phyloP scores from a whole-genome alignment of 2,113 vertebrate species.

The Xenopus laevis region DNA sequence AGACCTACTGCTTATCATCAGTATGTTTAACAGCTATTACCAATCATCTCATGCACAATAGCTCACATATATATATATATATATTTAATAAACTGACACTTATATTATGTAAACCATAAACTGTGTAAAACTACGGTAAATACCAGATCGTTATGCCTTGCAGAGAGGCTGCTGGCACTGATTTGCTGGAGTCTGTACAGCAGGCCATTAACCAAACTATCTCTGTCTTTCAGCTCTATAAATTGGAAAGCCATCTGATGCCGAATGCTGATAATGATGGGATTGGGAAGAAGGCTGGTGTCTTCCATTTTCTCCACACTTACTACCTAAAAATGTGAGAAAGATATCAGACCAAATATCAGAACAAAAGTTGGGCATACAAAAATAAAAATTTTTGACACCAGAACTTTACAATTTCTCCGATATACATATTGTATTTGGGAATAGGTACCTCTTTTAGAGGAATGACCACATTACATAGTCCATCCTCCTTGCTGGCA shows the following conservation, averaged over 20 bases:
- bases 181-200: slow-evolving; percentile 68
- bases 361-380: no score
- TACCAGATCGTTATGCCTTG: slow-evolving; percentile 59
- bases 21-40: no score
- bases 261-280: slow-evolving; percentile 85
- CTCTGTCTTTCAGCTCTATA: slow-evolving; percentile 81
- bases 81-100: no score
- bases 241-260: slow-evolving; percentile 92
- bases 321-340: slow-evolving; percentile 68
- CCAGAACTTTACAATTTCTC: no score
- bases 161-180: slow-evolving; percentile 52
- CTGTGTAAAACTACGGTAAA: no score
- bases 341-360: no score
- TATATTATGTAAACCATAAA: no score
- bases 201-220: slow-evolving; percentile 76
- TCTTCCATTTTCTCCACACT: slow-evolving; percentile 92
- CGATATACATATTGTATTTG: no score
- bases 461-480: slow-evolving; percentile 81
- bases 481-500: slow-evolving; percentile 82
- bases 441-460: slow-evolving; percentile 77
- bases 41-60: no score
- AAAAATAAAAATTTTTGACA: no score
- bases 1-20: no score
- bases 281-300: slow-evolving; percentile 82
- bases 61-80: no score